Base-by-base conservation (phyloP, 2,113 vertebrate genomes). In the Sander vitreus region DNA sequence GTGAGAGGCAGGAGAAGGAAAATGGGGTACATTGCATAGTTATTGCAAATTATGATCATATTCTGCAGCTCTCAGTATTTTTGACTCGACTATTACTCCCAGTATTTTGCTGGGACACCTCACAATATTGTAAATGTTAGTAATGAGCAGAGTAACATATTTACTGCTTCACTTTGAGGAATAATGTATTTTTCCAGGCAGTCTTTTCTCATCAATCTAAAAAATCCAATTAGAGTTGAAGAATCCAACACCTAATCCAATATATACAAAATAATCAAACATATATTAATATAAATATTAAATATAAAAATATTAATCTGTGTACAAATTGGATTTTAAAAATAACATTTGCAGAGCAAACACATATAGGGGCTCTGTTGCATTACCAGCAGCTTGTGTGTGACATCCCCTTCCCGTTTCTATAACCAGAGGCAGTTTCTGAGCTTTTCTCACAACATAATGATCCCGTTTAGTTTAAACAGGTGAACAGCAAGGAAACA, bases 111-210 rank as follows among this genome's bases (percentile, higher is more conserved):
- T 72, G 66, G 50, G 85, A 72, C 73, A 33, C 9, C 1, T 25
- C 53, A 47, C 23, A 8, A 63, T 67, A 73, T 69, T 72, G 47
- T 71, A 78, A 53, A 79, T 82, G 62, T 84, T 82, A 21, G 7
- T 78, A 86, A 82, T 86, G 76, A 85, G 79, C 54, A 66, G 47
- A 55, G 43, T 51, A 66, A 70, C 81, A 78, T 59, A 66, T 78
- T 78, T 76, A 73, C 72, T 81, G 43, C 67, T 57, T 76, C 5
- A 33, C 63, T 77, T 67, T 12, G 6, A 68, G 21, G 30, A 80
- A 64, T 68, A 74, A 67, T 57, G 57, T 1, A 36, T 58, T 85
- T 83, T 85, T 76, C 60, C 76, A 55, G 36, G 39, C 64, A 36
- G 43, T 62, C 12, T 4, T 50, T 81, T 58, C 25, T 81, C 70